phyloP scores from a whole-genome alignment of 1,140 invertebrate genomes.

The Drusus annulatus region DNA sequence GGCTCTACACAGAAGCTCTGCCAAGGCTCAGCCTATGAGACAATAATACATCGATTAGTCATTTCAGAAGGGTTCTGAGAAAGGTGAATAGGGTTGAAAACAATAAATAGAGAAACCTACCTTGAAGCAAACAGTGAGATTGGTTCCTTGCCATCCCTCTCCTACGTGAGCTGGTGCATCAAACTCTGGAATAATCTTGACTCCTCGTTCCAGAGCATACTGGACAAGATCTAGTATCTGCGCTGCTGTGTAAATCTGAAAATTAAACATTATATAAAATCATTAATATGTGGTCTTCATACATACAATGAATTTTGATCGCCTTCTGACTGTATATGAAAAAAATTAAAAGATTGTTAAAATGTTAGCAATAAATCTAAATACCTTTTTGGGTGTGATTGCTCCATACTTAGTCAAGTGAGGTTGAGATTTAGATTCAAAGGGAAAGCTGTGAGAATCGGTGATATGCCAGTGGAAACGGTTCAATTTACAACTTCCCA shows the following conservation, averaged over 20 bases:
- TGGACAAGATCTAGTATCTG: constrained; percentile 76
- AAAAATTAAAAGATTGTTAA: too few species aligned
- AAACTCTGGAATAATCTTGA: constrained; percentile 87
- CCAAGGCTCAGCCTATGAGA: constrained; percentile 80
- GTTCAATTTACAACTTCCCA: constrained; percentile 87
- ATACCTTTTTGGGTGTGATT: constrained; percentile 77
- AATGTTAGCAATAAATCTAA: too few species aligned
- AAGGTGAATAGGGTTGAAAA: not conserved
- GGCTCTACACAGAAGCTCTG: constrained; percentile 84
- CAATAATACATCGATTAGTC: too few species aligned
- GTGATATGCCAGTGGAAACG: constrained; percentile 94
- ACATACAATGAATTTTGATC: too few species aligned
- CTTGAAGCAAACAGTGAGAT: constrained; percentile 78
- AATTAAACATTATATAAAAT: constrained; percentile 24
- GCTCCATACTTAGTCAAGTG: constrained; percentile 81
- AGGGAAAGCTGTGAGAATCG: constrained; percentile 89
- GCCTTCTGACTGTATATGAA: too few species aligned
- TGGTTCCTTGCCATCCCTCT: constrained; percentile 86
- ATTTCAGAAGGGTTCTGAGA: too few species aligned
- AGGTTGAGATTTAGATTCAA: constrained; percentile 79
- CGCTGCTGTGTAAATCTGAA: constrained; percentile 71
- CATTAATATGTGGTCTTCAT: too few species aligned
- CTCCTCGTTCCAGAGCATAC: constrained; percentile 81
- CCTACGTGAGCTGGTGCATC: constrained; percentile 91
- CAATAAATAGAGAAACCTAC: constrained; percentile 46